Percentiles rank a stretch among this genome's conserved stretches.
Evolutionary conservation across 2,113 vertebrate genomes (phyloP).

Genomic region (Synodontis membranacea): DNA sequence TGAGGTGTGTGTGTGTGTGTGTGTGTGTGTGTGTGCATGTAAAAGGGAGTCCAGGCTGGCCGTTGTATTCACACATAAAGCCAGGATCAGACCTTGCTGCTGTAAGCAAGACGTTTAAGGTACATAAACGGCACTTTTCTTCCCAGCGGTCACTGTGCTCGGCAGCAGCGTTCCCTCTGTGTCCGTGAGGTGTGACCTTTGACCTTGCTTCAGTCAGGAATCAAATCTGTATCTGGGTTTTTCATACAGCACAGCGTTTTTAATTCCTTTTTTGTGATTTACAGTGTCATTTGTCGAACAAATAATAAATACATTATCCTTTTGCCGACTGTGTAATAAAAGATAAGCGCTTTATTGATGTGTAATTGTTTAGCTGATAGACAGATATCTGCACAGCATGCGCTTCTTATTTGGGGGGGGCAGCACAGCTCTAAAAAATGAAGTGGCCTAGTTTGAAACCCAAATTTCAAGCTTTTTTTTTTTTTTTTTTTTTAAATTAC

Average conservation of each 20-base stretch:
- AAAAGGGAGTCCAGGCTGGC: conserved; percentile 66
- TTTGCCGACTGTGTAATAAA: not conserved
- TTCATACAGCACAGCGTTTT: not conserved
- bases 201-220: conserved; percentile 57
- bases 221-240: conserved; percentile 7
- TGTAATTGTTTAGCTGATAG: not conserved
- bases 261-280: not conserved
- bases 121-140: conserved; percentile 72
- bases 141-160: conserved; percentile 73
- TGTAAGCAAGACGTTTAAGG: conserved; percentile 84
- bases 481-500: conserved; percentile 9
- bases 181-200: conserved; percentile 71
- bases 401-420: not conserved
- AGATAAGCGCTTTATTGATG: not conserved
- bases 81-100: conserved; percentile 82
- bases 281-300: not conserved
- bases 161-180: conserved; percentile 68
- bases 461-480: conserved; percentile 7
- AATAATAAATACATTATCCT: not conserved
- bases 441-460: not conserved
- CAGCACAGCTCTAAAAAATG: not conserved
- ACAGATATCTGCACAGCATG: not conserved
- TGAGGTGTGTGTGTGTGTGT: conserved; percentile 49
- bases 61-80: conserved; percentile 81
- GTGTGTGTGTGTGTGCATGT: conserved; percentile 29